Evolutionary conservation across 2,113 vertebrate species (phyloP).

Genomic region (Macaca nemestrina): DNA sequence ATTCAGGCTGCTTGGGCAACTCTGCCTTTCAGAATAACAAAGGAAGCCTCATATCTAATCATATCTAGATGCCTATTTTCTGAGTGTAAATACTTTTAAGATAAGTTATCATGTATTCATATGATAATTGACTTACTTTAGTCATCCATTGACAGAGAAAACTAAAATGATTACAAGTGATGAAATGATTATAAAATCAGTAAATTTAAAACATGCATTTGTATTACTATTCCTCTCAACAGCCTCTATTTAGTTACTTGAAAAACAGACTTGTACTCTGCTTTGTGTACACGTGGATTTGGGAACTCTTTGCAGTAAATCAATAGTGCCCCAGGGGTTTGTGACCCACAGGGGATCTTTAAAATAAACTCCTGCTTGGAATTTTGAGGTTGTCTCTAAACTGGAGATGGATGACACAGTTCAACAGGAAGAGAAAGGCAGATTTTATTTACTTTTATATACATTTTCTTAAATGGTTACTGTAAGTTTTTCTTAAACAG

Average conservation of each 20-base stretch:
- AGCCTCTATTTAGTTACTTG: not conserved
- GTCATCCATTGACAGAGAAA: not conserved
- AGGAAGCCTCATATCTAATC: not conserved
- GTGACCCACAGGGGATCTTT: not conserved
- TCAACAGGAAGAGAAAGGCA: not conserved
- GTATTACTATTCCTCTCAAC: not conserved
- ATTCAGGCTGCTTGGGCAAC: not conserved
- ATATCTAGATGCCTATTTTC: not conserved
- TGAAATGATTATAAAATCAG: not conserved
- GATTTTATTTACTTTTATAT: not conserved
- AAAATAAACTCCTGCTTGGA: conserved; percentile 10
- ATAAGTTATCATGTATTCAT: not conserved
- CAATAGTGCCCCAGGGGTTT: not conserved
- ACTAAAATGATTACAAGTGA: conserved; percentile 13
- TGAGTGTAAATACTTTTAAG: not conserved
- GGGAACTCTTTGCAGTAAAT: not conserved
- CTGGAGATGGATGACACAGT: not conserved
- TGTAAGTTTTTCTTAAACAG: not conserved
- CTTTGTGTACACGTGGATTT: not conserved
- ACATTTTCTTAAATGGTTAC: conserved; percentile 13
- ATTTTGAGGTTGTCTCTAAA: not conserved
- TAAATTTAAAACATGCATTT: not conserved
- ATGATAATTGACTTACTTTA: not conserved
- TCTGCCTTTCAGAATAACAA: not conserved
- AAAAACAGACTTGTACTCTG: not conserved